Percentiles rank a stretch among this genome's conserved stretches.
phyloP scores from a whole-genome alignment of 2,113 vertebrate species.

The Gymnogyps californianus region DNA sequence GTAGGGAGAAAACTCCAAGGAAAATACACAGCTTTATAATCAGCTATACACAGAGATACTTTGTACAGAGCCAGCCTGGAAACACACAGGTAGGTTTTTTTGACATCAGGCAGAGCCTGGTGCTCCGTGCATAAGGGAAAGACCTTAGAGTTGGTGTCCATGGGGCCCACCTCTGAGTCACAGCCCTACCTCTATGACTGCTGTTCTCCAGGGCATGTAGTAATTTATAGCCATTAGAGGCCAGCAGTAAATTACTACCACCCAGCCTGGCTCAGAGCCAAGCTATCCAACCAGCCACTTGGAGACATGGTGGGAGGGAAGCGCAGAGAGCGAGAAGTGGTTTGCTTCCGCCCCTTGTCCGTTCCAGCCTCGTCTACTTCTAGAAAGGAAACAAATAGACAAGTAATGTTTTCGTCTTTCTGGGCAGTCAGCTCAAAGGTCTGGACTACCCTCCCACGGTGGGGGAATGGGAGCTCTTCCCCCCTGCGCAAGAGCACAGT shows the following conservation, averaged over 20 bases:
- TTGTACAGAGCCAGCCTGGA: neutral
- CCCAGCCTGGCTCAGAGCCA: neutral
- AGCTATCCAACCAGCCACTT: neutral
- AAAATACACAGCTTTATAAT: neutral
- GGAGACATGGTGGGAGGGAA: neutral
- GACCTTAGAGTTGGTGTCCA: neutral
- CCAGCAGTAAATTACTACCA: neutral
- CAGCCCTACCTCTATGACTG: neutral
- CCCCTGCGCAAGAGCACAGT: too few relatives aligned
- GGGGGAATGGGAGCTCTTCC: neutral
- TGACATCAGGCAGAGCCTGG: neutral
- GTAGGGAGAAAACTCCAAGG: neutral
- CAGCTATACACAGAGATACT: neutral
- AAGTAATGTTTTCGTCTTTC: neutral
- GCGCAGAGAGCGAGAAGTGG: neutral
- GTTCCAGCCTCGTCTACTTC: neutral
- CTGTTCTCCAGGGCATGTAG: neutral
- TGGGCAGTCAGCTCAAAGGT: neutral
- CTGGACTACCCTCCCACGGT: neutral
- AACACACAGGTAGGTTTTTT: neutral
- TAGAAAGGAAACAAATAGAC: neutral
- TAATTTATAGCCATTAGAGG: neutral
- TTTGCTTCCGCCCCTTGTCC: neutral
- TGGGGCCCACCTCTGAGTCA: neutral
- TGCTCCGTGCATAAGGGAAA: accelerated